Base-by-base conservation (phyloP, 2,888 invertebrate genomes). In the Gastracanthus pulcherrimus region DNA sequence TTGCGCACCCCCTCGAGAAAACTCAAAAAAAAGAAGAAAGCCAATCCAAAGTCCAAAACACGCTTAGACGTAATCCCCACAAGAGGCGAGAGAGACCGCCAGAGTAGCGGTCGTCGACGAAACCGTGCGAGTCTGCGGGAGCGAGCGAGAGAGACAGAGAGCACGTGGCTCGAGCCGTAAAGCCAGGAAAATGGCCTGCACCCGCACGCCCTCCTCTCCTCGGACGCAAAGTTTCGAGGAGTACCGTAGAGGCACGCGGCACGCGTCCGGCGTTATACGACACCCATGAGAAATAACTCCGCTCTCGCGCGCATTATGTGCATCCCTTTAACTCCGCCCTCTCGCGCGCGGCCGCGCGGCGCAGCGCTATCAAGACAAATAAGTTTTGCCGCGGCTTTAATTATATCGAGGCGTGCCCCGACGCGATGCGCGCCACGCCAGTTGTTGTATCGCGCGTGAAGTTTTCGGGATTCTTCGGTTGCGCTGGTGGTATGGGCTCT, bases 321-420 rank as follows among this genome's bases (percentile, higher is more conserved):
- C 55, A 55, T 60, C 19, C 66, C 31, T 19, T n/a, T 19, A 13
- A 19, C 31, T 34, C 29, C 62, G 36, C 29, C 64, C 66, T 11
- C 51, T n/a, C n/a, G n/a, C 13, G 5, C 19, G 11, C 38, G 36
- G 13, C 66, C 13, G 13, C 58, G 45, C 64, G 11, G 29, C 34
- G 19, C n/a, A n/a, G 36, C 36, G 70, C 76, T 76, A 80, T 80
- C 64, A 55, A 76, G 80, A 76, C 80, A 66, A 80, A 76, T 80
- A 77, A 81, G 77, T 81, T 81, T 38, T 29, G n/a, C n/a, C n/a
- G 38, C 64, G 64, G 76, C 76, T 80, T 80, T 81, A 74, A 81
- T 81, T 77, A n/a, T n/a, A 77, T 62, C 77, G 67, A 77, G 76
- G 76, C 75, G 81, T 67, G 60, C 16, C 66, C 26, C 48, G 48